Evolutionary conservation across 2,888 invertebrate genomes (phyloP).

Genomic region (Alitta virens): DNA sequence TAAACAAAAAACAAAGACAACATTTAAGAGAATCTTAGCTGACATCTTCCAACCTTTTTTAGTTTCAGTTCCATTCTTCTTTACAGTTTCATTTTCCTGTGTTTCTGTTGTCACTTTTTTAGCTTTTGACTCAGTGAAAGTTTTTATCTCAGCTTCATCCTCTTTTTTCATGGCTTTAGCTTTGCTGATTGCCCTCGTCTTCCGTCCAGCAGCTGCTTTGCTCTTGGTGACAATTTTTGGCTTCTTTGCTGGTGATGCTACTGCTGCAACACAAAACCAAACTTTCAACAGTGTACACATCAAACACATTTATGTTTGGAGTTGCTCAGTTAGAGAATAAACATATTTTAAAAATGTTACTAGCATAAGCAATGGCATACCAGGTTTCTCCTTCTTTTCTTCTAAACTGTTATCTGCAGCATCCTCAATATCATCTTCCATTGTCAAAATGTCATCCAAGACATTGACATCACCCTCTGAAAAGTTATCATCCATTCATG

Average conservation of each 20-base stretch:
- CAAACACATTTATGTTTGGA: too few relatives aligned
- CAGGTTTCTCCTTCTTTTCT: slow-evolving; percentile 6
- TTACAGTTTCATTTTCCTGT: slow-evolving; percentile 17
- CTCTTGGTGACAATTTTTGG: neutral
- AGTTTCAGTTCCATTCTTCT: slow-evolving; percentile 8
- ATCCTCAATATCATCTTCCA: slow-evolving; percentile 17
- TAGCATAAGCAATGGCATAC: too few relatives aligned
- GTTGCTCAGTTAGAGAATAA: too few relatives aligned
- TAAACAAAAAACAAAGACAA: neutral
- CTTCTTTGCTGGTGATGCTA: too few relatives aligned
- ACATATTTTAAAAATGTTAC: too few relatives aligned
- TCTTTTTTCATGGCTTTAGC: slow-evolving; percentile 4
- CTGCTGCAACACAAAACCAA: too few relatives aligned
- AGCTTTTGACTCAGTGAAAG: slow-evolving; percentile 12
- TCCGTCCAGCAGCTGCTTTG: neutral
- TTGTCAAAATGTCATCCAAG: slow-evolving; percentile 16
- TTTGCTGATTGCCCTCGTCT: slow-evolving; percentile 4
- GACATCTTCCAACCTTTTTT: neutral
- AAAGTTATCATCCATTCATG: neutral
- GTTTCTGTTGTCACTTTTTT: slow-evolving; percentile 25
- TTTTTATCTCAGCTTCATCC: neutral
- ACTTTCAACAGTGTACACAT: too few relatives aligned
- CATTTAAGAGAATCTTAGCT: neutral
- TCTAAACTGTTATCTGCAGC: slow-evolving; percentile 6
- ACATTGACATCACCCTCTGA: slow-evolving; percentile 20